Percentiles rank a stretch among this genome's conserved stretches.
These are phyloP conservation scores for Phoenicopterus ruber DNA, from an alignment of 2,113 vertebrate genomes.

Conservation along the genomic window DNA sequence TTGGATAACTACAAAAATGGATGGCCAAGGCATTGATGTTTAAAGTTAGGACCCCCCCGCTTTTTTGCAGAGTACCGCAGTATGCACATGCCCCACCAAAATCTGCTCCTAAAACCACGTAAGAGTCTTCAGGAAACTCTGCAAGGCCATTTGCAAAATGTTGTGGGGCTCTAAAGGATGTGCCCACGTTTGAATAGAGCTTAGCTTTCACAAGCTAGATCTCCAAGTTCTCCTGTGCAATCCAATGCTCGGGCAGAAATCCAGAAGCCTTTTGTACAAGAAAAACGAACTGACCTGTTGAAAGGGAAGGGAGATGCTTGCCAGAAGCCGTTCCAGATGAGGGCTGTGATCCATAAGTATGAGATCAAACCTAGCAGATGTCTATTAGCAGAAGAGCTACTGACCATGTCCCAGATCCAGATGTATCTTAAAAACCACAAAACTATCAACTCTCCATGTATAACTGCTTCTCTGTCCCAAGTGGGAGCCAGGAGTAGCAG, in stretches of 20 bases:
- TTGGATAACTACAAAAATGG: not conserved
- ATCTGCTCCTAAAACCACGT: fast-evolving
- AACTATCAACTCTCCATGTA: not conserved
- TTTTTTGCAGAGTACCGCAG: not conserved
- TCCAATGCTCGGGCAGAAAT: not conserved
- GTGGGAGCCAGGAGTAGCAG: not conserved
- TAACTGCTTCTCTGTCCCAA: not conserved
- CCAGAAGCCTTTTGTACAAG: not conserved
- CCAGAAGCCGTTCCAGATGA: not conserved
- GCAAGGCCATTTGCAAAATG: not conserved
- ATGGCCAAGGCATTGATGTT: not conserved
- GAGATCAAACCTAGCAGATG: not conserved
- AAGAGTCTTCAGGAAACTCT: not conserved
- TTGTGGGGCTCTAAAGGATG: not conserved
- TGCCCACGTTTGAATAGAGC: not conserved
- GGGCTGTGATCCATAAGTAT: not conserved
- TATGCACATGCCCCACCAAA: not conserved
- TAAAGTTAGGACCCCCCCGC: not conserved
- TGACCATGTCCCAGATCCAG: not conserved
- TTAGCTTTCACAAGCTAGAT: not conserved
- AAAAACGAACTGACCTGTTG: not conserved
- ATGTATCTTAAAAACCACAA: not conserved
- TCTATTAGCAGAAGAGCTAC: not conserved
- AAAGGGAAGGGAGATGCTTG: not conserved
- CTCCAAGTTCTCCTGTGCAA: not conserved